phyloP scores from a whole-genome alignment of 2,888 invertebrate species.

The Cryptus armator region DNA sequence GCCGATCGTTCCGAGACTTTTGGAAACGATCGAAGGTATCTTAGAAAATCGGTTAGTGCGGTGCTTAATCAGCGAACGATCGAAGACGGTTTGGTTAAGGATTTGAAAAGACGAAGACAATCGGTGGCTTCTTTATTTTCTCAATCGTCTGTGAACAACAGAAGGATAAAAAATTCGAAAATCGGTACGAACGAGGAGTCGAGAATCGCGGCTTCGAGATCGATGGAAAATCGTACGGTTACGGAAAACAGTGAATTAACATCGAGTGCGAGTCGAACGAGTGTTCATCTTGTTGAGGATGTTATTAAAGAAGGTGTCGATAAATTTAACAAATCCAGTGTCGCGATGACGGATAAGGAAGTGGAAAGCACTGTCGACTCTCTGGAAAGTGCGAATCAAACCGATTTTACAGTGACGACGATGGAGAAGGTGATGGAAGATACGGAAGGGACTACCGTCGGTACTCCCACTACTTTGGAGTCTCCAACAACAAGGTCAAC shows the following conservation, averaged over 20 bases:
- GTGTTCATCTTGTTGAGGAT: conserved; percentile 37
- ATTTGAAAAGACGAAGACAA: conserved; percentile 61
- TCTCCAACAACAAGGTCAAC: conserved; percentile 17
- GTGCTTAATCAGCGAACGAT: conserved; percentile 77
- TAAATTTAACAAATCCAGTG: conserved; percentile 28
- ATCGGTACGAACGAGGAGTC: conserved; percentile 52
- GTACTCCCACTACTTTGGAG: conserved; percentile 28
- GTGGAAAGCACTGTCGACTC: conserved; percentile 16
- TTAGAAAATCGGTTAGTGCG: conserved; percentile 77
- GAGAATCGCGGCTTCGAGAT: conserved; percentile 35
- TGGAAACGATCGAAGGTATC: conserved; percentile 71
- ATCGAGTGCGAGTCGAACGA: neutral
- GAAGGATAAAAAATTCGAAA: conserved; percentile 50
- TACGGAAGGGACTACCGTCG: conserved; percentile 32
- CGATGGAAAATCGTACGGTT: conserved; percentile 63
- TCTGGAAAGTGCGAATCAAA: conserved; percentile 15
- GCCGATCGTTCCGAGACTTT: conserved; percentile 59
- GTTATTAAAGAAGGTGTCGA: conserved; percentile 31
- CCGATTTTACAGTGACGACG: neutral
- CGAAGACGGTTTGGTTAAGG: conserved; percentile 54
- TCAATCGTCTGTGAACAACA: conserved; percentile 22
- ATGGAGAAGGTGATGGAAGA: conserved; percentile 10
- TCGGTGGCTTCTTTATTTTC: conserved; percentile 25
- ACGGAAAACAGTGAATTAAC: conserved; percentile 12
- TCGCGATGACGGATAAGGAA: conserved; percentile 40